These are phyloP conservation scores for Melipona beecheii DNA, from an alignment of 2,888 invertebrate species.

Conservation along the genomic window DNA sequence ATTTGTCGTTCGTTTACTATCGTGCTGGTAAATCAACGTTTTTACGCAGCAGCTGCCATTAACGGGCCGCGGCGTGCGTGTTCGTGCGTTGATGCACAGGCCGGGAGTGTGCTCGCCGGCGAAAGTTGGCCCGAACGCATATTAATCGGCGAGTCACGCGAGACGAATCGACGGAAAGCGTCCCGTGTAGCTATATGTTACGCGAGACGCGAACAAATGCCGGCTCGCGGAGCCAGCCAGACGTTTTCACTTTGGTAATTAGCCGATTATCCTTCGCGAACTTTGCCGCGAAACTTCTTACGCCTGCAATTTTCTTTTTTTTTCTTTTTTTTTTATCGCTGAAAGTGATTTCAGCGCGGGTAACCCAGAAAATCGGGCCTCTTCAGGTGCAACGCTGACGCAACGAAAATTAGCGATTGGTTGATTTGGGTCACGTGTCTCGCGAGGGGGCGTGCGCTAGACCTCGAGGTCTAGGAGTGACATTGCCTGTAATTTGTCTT, in stretches of 20 bases:
- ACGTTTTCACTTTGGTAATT: slow-evolving; percentile 48
- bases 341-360: too few species aligned
- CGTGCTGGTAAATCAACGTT: slow-evolving; percentile 63
- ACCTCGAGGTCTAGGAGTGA: too few species aligned
- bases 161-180: slow-evolving; percentile 62
- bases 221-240: neutral
- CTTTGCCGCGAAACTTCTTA: neutral
- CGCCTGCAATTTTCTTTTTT: neutral
- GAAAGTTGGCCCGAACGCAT: slow-evolving; percentile 67
- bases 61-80: slow-evolving; percentile 8
- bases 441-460: too few species aligned
- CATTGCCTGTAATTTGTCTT: too few species aligned
- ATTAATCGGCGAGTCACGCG: slow-evolving; percentile 68
- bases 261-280: slow-evolving; percentile 41
- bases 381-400: too few species aligned
- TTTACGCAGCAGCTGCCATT: slow-evolving; percentile 64
- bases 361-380: too few species aligned
- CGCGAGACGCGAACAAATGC: slow-evolving; percentile 52
- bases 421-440: too few species aligned
- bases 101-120: slow-evolving; percentile 34
- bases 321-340: too few species aligned
- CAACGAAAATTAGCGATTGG: too few species aligned
- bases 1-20: slow-evolving; percentile 55
- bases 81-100: neutral
- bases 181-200: slow-evolving; percentile 54